Evolutionary conservation across 2,888 invertebrate genomes (phyloP).

Genomic region (Macrosoma leucophasiata): DNA sequence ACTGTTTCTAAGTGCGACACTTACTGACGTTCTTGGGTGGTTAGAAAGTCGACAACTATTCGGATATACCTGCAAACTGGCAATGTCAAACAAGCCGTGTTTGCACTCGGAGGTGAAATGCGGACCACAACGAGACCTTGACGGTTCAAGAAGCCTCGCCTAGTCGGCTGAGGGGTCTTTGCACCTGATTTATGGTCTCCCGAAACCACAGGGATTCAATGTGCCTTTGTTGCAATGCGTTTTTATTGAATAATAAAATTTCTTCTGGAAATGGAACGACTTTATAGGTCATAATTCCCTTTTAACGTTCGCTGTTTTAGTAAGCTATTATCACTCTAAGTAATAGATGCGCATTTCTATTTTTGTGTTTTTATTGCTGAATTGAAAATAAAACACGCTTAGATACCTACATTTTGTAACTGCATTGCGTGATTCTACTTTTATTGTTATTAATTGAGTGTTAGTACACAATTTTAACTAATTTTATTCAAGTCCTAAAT

Average conservation of each 20-base stretch:
- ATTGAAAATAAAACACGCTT: no score
- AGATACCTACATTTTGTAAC: no score
- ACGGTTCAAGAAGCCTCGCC: conserved; percentile 65
- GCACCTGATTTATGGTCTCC: conserved; percentile 69
- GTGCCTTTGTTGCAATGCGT: conserved; percentile 65
- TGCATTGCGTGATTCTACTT: no score
- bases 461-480: no score
- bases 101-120: conserved; percentile 43
- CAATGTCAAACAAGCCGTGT: conserved; percentile 39
- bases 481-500: no score
- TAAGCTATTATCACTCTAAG: conserved; percentile 35
- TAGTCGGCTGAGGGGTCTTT: conserved; percentile 50
- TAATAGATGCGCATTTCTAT: no score
- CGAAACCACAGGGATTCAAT: conserved; percentile 69
- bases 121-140: conserved; percentile 65
- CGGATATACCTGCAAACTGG: no score
- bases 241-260: conserved; percentile 74
- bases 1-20: no score
- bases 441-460: no score
- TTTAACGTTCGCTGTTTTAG: conserved; percentile 45
- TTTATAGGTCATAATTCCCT: conserved; percentile 69
- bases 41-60: no score
- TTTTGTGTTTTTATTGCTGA: no score
- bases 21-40: no score
- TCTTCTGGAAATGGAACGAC: conserved; percentile 63